These are phyloP conservation scores for Campoletis sonorensis DNA, from an alignment of 1,140 invertebrate genomes.

Conservation along the genomic window DNA sequence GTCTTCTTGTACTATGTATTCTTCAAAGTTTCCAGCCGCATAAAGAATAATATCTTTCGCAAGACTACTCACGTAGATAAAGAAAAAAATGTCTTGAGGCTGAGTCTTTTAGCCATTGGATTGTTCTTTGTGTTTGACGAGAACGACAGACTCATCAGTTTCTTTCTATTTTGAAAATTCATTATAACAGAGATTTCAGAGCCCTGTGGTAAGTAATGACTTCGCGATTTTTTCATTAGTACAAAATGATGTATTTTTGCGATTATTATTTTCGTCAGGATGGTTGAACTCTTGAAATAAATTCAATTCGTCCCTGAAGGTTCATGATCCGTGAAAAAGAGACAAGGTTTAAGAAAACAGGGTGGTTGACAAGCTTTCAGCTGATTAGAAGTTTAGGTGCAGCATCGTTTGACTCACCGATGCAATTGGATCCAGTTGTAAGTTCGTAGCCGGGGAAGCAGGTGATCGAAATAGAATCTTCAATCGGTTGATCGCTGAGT, in stretches of 20 bases:
- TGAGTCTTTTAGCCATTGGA: background rate
- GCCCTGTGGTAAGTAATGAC: background rate
- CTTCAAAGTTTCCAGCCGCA: background rate
- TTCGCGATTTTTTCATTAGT: background rate
- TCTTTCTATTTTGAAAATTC: background rate
- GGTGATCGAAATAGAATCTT: conserved; percentile 58
- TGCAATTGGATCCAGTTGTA: conserved; percentile 63
- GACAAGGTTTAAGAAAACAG: background rate
- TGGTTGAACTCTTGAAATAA: background rate
- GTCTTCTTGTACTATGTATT: background rate
- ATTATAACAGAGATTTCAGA: background rate
- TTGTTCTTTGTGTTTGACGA: background rate
- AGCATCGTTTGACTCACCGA: conserved; percentile 63
- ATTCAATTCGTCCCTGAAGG: background rate
- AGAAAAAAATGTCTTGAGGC: background rate
- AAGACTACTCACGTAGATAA: background rate
- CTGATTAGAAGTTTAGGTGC: background rate
- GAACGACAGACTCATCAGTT: background rate
- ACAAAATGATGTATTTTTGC: too few species aligned
- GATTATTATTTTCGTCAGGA: too few species aligned
- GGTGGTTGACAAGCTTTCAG: background rate
- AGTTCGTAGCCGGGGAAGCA: conserved; percentile 68
- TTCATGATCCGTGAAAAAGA: background rate
- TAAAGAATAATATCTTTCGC: conserved; percentile 20
- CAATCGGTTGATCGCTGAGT: conserved; percentile 65